Evolutionary conservation across 1,140 invertebrate genomes (phyloP).

Genomic region (Zaprionus africanus): DNA sequence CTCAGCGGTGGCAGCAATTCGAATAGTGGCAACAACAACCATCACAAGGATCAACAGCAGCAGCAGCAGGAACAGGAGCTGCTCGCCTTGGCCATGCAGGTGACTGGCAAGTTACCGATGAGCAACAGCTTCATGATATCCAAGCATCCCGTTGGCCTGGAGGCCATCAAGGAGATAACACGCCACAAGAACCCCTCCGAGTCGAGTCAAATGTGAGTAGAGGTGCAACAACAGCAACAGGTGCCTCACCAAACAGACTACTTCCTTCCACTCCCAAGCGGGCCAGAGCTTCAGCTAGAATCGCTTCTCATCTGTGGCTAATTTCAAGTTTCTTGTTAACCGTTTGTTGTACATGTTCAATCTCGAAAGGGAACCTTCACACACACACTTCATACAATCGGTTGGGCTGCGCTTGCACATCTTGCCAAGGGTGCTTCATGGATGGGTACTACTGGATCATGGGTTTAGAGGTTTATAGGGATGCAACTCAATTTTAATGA

Average conservation of each 20-base stretch:
- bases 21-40: slow-evolving; percentile 79
- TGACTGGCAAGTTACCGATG: slow-evolving; percentile 59
- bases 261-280: background rate
- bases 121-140: slow-evolving; percentile 83
- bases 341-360: background rate
- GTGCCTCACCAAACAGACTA: background rate
- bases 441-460: too few relatives aligned
- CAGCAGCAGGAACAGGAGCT: slow-evolving; percentile 51
- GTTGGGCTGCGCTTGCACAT: too few relatives aligned
- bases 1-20: slow-evolving; percentile 79
- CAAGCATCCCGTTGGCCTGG: slow-evolving; percentile 83
- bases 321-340: background rate
- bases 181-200: slow-evolving; percentile 83
- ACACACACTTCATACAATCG: too few relatives aligned
- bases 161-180: slow-evolving; percentile 84
- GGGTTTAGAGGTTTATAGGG: too few relatives aligned
- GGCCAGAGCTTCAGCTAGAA: background rate
- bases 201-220: slow-evolving; percentile 83
- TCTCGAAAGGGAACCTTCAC: background rate
- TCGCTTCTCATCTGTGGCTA: slow-evolving; percentile 23
- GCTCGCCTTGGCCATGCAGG: slow-evolving; percentile 40
- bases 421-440: too few relatives aligned
- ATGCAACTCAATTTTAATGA: too few relatives aligned
- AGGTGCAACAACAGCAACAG: background rate
- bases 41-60: slow-evolving; percentile 44